Percentiles rank a stretch among this genome's conserved stretches.
Conservation (phyloP, 2,888 invertebrate species). For the Neuroscelio doddi region DNA sequence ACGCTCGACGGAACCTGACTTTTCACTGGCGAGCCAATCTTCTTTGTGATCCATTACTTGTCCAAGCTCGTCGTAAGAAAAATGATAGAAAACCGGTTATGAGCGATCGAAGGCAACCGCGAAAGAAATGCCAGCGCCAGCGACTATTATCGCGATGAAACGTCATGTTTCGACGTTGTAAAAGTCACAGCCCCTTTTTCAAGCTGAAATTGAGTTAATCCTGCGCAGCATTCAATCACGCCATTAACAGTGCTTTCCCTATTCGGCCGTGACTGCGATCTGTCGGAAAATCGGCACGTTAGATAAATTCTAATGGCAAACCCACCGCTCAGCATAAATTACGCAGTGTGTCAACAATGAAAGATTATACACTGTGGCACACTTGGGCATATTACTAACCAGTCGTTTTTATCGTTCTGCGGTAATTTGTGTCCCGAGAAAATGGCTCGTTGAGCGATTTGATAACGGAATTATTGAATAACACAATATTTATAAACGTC, state of each 20-base stretch:
- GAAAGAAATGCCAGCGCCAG: conserved; percentile 40
- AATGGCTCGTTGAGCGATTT: conserved; percentile 20
- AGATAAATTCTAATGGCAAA: conserved; percentile 16
- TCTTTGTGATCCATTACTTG: conserved; percentile 37
- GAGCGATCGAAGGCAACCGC: conserved; percentile 30
- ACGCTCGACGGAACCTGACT: conserved; percentile 29
- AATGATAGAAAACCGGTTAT: conserved; percentile 53
- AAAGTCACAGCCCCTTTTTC: conserved; percentile 54
- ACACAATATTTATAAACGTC: conserved; percentile 21
- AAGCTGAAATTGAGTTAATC: conserved; percentile 52
- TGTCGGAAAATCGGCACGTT: conserved; percentile 19
- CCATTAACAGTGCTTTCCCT: neutral
- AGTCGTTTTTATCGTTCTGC: conserved; percentile 23
- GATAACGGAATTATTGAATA: conserved; percentile 34
- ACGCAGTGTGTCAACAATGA: neutral
- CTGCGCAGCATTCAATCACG: neutral
- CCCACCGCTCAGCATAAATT: neutral
- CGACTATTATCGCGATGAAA: conserved; percentile 38
- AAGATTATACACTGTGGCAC: conserved; percentile 13
- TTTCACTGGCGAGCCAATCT: conserved; percentile 37
- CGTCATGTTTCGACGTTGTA: conserved; percentile 42
- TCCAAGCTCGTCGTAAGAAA: conserved; percentile 35
- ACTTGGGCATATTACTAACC: conserved; percentile 17
- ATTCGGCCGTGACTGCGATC: conserved; percentile 13
- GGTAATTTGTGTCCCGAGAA: conserved; percentile 23